A percentile compares a stretch with the other conserved stretches of the same genome.
Evolutionary conservation across 30 jellyfish, hydroid and myxozoan genomes (phyloP).

Genomic region (Turritopsis dohrnii): DNA sequence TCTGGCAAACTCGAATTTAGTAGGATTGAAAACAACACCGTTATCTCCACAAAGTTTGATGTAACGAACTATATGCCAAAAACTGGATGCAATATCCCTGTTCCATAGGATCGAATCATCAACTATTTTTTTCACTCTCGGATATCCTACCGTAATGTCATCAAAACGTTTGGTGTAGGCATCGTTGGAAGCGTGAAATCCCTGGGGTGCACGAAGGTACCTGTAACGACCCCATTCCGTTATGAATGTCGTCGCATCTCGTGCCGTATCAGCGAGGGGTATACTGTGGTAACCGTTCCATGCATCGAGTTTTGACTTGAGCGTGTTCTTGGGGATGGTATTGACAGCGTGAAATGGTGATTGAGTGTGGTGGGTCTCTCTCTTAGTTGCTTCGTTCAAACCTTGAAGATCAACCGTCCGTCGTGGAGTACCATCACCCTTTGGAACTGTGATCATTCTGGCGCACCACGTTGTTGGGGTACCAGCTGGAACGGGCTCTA

Average conservation of each 20-base stretch:
- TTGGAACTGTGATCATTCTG: conserved; percentile 40
- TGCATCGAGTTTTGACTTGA: conserved; percentile 36
- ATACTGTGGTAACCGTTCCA: conserved; percentile 62
- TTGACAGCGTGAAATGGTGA: conserved; percentile 40
- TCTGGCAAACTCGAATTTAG: too few species aligned
- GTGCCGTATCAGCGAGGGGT: conserved; percentile 33
- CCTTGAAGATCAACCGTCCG: conserved; percentile 43
- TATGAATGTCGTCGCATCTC: conserved; percentile 35
- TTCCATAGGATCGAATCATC: too few species aligned
- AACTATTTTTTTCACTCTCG: too few species aligned
- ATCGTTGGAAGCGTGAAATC: conserved; percentile 39
- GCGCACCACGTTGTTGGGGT: conserved; percentile 41
- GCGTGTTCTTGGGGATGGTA: conserved; percentile 17
- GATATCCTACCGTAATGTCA: too few species aligned
- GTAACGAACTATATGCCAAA: too few species aligned
- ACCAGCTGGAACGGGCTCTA: conserved; percentile 48
- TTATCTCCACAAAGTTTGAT: too few species aligned
- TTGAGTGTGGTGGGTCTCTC: conserved; percentile 52
- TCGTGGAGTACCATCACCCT: conserved; percentile 42
- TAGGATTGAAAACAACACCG: too few species aligned
- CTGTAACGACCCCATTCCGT: too few species aligned
- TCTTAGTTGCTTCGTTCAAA: conserved; percentile 18
- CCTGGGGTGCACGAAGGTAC: conserved; percentile 39
- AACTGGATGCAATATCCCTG: too few species aligned
- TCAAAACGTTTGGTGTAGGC: too few species aligned